Base-by-base conservation (phyloP, 2,113 vertebrate genomes). In the Physeter macrocephalus region DNA sequence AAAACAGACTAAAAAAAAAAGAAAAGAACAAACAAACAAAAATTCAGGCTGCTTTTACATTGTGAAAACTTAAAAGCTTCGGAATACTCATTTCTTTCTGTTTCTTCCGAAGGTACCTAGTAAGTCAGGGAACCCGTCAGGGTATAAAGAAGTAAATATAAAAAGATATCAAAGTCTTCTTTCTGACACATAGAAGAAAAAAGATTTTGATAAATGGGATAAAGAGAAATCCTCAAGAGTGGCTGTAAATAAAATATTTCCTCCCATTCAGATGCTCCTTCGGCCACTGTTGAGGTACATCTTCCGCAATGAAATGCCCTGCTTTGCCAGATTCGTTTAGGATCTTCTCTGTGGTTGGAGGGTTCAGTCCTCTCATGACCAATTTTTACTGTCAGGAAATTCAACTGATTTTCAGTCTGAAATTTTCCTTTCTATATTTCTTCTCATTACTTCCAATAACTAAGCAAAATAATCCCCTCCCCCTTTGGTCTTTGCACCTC, bases 351-450 rank as follows among this genome's bases (percentile, higher is more conserved):
- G 61, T 34, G 64, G 41, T 4, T 41, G 49, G 49, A 67, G 31
- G 17, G n/a, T 69, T 66, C 11, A 71, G 36, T 36, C n/a, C 59
- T 87, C 57, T 86, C 21, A 23, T 23, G 66, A 64, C 67, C 39
- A 69, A 46, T 69, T 69, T 69, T 86, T 69, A 82, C 27, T 91
- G 82, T 78, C n/a, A 69, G 66, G 23, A 82, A 84, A 9, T 77
- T 95, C 67, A 71, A 36, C 27, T 66, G 66, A 71, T 89, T 78
- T 94, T 88, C 61, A 90, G 41, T 78, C 85, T 78, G 61, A 96
- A 81, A 75, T 41, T 64, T 93, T 59, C 36, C 64, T 80, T 69
- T 87, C 75, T 96, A 4, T 67, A 64, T 72, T 77, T 95, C 59
- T 90, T 71, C 36, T 66, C n/a, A 83, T 93, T 61, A 52, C 29